Evolutionary conservation across 1,140 invertebrate species (phyloP).

Genomic region (Tachypleus tridentatus): DNA sequence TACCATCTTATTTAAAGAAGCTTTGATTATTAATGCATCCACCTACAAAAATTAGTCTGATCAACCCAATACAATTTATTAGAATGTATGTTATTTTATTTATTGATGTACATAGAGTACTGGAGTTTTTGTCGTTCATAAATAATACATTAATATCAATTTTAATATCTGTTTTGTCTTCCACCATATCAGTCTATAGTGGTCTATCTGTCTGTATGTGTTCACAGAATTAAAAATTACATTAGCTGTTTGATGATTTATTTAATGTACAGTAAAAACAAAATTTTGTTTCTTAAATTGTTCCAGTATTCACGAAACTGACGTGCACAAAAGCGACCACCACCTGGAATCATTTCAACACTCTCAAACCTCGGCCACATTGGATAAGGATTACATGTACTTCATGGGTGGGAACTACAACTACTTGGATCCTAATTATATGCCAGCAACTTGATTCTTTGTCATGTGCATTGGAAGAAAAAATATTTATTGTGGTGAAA

Average conservation of each 20-base stretch:
- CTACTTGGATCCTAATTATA: conserved; percentile 37
- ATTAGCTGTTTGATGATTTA: too few species aligned
- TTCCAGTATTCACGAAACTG: conserved; percentile 30
- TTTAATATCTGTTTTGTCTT: background rate
- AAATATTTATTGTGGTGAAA: too few species aligned
- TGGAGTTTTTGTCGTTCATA: background rate
- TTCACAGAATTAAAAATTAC: background rate
- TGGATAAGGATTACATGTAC: conserved; percentile 32
- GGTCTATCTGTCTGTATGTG: too few species aligned
- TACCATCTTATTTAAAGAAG: too few species aligned
- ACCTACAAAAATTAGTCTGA: too few species aligned
- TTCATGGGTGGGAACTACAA: conserved; percentile 32
- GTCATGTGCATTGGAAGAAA: too few species aligned
- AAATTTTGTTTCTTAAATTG: conserved; percentile 1
- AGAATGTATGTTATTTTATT: too few species aligned
- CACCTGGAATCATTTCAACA: conserved; percentile 27
- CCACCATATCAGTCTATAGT: too few species aligned
- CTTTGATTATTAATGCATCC: too few species aligned
- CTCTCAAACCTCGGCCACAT: conserved; percentile 12
- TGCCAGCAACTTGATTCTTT: conserved; percentile 31
- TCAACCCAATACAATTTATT: too few species aligned
- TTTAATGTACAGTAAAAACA: background rate
- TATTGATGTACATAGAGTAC: background rate
- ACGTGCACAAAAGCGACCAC: conserved; percentile 31
- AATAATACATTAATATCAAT: background rate